Evolutionary conservation across 1,140 invertebrate genomes (phyloP).

Genomic region (Cheumatopsyche charites): DNA sequence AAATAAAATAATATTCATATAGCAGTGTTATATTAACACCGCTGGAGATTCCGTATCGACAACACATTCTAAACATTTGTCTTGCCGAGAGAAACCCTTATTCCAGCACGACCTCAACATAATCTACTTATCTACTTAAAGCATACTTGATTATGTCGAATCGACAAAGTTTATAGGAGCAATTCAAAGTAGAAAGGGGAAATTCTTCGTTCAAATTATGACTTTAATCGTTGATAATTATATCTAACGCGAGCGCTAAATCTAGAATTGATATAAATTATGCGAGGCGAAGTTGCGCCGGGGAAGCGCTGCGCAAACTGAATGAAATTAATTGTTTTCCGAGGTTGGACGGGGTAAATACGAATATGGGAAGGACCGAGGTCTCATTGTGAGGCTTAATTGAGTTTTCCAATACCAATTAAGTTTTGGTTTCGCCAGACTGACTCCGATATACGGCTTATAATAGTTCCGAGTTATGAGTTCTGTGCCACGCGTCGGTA

Average conservation of each 20-base stretch:
- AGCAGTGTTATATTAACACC: no score
- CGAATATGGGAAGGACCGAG: no score
- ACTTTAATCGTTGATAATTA: no score
- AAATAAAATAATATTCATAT: no score
- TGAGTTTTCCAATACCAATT: slow-evolving; percentile 36
- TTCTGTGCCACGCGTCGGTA: no score
- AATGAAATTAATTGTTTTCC: slow-evolving; percentile 26
- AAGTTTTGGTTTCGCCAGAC: slow-evolving; percentile 30
- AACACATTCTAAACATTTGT: no score
- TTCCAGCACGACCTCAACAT: background rate
- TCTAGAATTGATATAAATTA: slow-evolving; percentile 11
- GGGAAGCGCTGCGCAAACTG: background rate
- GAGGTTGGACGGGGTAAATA: slow-evolving; percentile 4
- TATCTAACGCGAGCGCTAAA: no score
- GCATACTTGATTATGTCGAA: no score
- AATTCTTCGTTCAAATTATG: no score
- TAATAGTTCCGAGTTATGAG: background rate
- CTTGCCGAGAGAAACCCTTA: background rate
- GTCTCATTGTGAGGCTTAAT: slow-evolving; percentile 27
- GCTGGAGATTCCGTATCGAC: no score
- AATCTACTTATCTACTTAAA: background rate
- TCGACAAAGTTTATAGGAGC: no score
- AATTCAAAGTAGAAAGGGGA: no score
- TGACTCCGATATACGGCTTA: background rate
- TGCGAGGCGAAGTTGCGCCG: background rate